Evolutionary conservation across 2,113 vertebrate species (phyloP).

Genomic region (Proteles cristata): DNA sequence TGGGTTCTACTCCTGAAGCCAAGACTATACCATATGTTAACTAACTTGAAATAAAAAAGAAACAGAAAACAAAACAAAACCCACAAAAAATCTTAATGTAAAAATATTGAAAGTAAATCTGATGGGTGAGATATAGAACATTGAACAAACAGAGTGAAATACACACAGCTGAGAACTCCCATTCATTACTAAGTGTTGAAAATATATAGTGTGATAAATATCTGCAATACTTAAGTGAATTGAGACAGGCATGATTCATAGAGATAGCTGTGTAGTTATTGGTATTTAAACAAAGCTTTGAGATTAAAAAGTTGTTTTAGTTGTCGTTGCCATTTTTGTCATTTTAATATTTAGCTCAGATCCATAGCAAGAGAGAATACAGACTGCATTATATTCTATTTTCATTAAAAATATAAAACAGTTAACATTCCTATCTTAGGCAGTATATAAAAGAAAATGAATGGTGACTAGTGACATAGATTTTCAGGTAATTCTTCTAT

Average conservation of each 20-base stretch:
- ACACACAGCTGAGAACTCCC: not conserved
- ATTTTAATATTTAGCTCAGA: not conserved
- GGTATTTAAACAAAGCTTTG: not conserved
- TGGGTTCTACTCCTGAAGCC: too few relatives aligned
- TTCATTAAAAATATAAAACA: not conserved
- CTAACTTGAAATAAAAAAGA: not conserved
- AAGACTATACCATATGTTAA: too few relatives aligned
- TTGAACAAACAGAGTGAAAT: not conserved
- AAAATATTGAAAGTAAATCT: not conserved
- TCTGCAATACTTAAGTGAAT: slow-evolving; percentile 49
- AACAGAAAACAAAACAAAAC: not conserved
- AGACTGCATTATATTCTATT: not conserved
- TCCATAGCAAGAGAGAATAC: not conserved
- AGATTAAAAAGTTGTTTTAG: slow-evolving; percentile 2
- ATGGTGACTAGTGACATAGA: not conserved
- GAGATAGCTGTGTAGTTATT: not conserved
- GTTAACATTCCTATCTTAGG: not conserved
- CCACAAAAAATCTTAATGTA: too few relatives aligned
- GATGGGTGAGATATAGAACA: slow-evolving; percentile 67
- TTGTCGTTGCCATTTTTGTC: not conserved
- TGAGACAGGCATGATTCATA: slow-evolving; percentile 43
- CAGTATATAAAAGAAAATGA: slow-evolving; percentile 31
- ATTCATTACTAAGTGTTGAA: slow-evolving; percentile 19
- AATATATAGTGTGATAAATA: not conserved
- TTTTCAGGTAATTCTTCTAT: slow-evolving; percentile 27